These are phyloP conservation scores for Cryptosula pallasiana DNA, from an alignment of 2,888 invertebrate genomes.

Conservation along the genomic window DNA sequence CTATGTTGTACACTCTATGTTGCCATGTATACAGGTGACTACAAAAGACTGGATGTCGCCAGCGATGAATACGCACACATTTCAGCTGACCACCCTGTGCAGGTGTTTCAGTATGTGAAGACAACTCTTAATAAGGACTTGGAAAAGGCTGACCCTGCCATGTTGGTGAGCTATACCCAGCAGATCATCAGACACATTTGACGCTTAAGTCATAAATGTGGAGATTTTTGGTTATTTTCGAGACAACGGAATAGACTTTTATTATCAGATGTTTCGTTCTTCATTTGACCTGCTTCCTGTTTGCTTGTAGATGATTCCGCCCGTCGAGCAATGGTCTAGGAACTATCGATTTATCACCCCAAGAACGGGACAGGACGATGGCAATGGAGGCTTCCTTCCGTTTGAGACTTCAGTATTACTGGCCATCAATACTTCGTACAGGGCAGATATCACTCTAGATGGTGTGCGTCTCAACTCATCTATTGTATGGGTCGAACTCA, in stretches of 20 bases:
- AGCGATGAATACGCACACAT: neutral
- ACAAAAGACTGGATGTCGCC: neutral
- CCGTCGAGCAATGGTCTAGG: slow-evolving; percentile 15
- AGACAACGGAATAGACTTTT: too few relatives aligned
- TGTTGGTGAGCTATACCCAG: neutral
- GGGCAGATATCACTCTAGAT: neutral
- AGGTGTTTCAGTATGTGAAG: slow-evolving; percentile 18
- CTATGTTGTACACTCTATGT: too few relatives aligned
- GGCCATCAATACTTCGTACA: neutral
- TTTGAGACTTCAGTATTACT: neutral
- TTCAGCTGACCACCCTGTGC: neutral
- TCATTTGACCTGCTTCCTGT: too few relatives aligned
- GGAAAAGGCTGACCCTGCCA: slow-evolving; percentile 10
- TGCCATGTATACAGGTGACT: neutral
- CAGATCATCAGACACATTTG: too few relatives aligned
- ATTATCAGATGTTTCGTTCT: too few relatives aligned
- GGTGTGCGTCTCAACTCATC: neutral
- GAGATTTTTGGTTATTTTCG: too few relatives aligned
- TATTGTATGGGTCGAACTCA: neutral
- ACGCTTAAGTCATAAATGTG: too few relatives aligned
- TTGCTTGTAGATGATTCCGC: slow-evolving; percentile 19
- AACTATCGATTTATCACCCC: slow-evolving; percentile 13
- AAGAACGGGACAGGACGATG: neutral
- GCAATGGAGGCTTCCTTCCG: neutral
- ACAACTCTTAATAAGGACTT: slow-evolving; percentile 4